phyloP scores from a whole-genome alignment of 2,797 vertebrate species.

The Parambassis ranga region DNA sequence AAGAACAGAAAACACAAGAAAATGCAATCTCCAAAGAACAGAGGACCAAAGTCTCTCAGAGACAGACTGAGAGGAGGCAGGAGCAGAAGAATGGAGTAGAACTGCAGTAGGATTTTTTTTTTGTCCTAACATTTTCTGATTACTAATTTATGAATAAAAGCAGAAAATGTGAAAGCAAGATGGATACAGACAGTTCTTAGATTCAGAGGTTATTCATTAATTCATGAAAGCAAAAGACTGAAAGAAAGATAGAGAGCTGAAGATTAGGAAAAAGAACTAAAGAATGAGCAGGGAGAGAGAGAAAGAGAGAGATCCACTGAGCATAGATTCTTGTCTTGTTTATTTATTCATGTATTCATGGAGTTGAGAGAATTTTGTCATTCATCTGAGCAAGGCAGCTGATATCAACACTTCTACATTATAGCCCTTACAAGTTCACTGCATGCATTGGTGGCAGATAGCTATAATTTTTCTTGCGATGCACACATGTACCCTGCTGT shows the following conservation, averaged over 20 bases:
- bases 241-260: conserved; percentile 55
- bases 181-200: conserved; percentile 66
- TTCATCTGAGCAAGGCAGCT: conserved; percentile 62
- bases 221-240: conserved; percentile 77
- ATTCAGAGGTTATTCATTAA: conserved; percentile 74
- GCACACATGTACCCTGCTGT: not conserved
- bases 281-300: conserved; percentile 50
- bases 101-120: conserved; percentile 52
- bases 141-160: conserved; percentile 75
- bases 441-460: conserved; percentile 24
- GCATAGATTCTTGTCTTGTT: conserved; percentile 59
- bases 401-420: conserved; percentile 67
- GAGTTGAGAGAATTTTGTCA: conserved; percentile 66
- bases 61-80: conserved; percentile 36
- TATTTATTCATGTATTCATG: conserved; percentile 78
- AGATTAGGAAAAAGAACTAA: conserved; percentile 54
- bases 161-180: conserved; percentile 61
- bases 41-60: conserved; percentile 42
- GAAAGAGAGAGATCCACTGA: conserved; percentile 40
- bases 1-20: conserved; percentile 42
- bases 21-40: conserved; percentile 52
- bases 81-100: conserved; percentile 8
- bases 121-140: conserved; percentile 69
- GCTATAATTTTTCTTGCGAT: conserved; percentile 34
- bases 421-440: conserved; percentile 50